phyloP scores from a whole-genome alignment of 2,113 vertebrate species.

The Poecile atricapillus region DNA sequence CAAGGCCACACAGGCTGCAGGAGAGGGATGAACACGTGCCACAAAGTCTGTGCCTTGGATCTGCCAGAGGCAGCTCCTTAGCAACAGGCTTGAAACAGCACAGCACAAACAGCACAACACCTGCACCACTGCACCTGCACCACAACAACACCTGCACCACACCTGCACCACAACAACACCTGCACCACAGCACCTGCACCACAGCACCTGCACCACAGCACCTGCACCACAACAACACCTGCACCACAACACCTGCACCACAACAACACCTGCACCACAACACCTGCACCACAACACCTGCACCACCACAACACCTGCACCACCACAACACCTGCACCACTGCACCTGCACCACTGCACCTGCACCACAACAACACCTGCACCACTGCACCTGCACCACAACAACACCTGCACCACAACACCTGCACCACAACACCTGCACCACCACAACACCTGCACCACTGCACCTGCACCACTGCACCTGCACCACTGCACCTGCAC shows the following conservation, averaged over 20 bases:
- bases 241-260: accelerated
- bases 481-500: background rate
- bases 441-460: too few species aligned
- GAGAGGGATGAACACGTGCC: background rate
- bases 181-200: background rate
- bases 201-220: background rate
- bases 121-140: background rate
- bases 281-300: background rate
- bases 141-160: accelerated
- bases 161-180: too few species aligned
- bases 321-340: accelerated
- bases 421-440: accelerated
- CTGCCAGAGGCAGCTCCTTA: background rate
- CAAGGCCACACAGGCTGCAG: background rate
- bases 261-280: accelerated
- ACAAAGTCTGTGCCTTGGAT: background rate
- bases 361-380: background rate
- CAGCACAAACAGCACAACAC: too few species aligned
- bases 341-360: too few species aligned
- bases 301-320: accelerated
- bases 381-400: accelerated
- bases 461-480: background rate
- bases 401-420: background rate
- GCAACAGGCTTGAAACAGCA: background rate
- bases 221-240: background rate